Percentiles rank a stretch among this genome's conserved stretches.
Conservation (phyloP, 2,113 vertebrate species). For the Danio rerio region DNA sequence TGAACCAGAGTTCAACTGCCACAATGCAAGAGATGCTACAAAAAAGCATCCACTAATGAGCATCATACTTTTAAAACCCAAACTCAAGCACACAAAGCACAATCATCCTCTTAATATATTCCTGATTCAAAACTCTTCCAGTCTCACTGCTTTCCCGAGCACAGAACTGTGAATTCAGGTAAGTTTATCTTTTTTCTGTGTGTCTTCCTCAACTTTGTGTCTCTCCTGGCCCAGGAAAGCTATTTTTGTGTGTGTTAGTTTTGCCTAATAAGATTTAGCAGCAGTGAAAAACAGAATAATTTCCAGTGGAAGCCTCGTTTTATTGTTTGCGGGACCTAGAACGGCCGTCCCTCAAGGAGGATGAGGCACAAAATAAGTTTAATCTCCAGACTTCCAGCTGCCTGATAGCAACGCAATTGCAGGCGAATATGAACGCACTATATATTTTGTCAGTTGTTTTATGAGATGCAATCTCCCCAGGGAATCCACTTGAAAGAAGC, state of each 20-base stretch:
- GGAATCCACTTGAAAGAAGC: slow-evolving; percentile 16
- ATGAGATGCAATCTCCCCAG: slow-evolving; percentile 21
- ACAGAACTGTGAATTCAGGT: slow-evolving; percentile 13
- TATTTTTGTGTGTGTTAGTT: slow-evolving; percentile 58
- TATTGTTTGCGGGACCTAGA: slow-evolving; percentile 44
- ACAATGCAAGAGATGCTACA: neutral
- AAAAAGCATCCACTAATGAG: neutral
- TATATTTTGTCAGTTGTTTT: slow-evolving; percentile 26
- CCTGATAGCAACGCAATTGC: neutral
- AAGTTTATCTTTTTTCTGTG: neutral
- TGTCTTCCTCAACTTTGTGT: neutral
- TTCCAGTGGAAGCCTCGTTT: neutral
- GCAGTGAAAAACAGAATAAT: slow-evolving; percentile 20
- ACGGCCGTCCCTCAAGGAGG: slow-evolving; percentile 19
- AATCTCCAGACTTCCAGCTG: slow-evolving; percentile 47
- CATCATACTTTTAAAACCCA: neutral
- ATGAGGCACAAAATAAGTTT: slow-evolving; percentile 25
- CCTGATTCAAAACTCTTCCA: neutral
- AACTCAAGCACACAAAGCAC: neutral
- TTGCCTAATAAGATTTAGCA: slow-evolving; percentile 54
- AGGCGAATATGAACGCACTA: neutral
- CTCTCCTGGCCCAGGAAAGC: neutral
- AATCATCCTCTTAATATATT: neutral
- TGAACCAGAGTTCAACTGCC: neutral
- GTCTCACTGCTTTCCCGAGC: neutral